Base-by-base conservation (phyloP, 2,888 invertebrate species). In the Philhelius pedissequus region DNA sequence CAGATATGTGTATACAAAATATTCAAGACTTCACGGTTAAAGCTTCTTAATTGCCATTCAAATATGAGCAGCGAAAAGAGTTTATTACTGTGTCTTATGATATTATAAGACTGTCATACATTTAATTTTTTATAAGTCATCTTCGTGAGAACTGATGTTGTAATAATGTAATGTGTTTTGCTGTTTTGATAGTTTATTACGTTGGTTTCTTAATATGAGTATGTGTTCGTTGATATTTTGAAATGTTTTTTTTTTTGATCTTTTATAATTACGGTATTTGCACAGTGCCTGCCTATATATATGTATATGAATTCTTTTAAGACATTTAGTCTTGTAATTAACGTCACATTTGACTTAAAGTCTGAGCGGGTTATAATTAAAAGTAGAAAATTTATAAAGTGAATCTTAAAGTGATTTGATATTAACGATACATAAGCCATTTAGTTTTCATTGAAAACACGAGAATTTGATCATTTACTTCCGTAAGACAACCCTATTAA, bases 101-200 rank as follows among this genome's bases (percentile, higher is more conserved):
- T n/a, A n/a, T 79, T 68, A 84, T 70, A 60, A 48, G 66, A 18
- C n/a, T 73, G 73, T 74, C 76, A 82, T 69, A 60, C 40, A 52
- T 60, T 9, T 18, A 18, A 43, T 25, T 15, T 64, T 58, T 45
- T 48, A 64, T 66, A 76, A 62, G 60, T 71, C 80, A 71, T 84
- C 80, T 84, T 84, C 84, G 68, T 76, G 84, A 56, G 80, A 84
- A 18, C 18, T 62, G 62, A 60, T 84, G 80, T 84, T 40, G 83
- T 79, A 83, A 83, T 83, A 69, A 64, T 40, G 83, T 79, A 79
- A 79, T 79, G 62, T 52, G 69, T 73, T 69, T 73, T 50, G 52
- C 40, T 80, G 69, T 80, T 68, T 48, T 43, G 35, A 30, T 22
- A 20, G 25, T 69, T 74, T 50, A 69, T 60, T 45, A 32, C 45